These are phyloP conservation scores for Sinocyclocheilus maitianheensis DNA, from an alignment of 2,113 vertebrate species.

Conservation along the genomic window DNA sequence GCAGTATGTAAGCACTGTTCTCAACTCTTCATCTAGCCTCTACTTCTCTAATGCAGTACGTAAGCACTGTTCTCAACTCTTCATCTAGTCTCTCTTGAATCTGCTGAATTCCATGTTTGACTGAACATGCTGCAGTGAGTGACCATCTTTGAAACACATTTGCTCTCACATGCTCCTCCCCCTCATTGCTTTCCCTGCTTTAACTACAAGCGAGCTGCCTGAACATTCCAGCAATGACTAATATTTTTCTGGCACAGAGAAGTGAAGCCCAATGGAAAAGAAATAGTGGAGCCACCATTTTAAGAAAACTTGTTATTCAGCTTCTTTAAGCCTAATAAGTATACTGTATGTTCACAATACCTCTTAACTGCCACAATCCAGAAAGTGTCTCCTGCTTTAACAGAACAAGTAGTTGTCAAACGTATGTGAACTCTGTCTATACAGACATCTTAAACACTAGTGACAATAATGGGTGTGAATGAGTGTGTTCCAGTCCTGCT, in stretches of 20 bases:
- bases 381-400: too few relatives aligned
- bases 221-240: slow-evolving; percentile 60
- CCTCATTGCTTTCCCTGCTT: slow-evolving; percentile 51
- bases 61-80: not conserved
- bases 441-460: not conserved
- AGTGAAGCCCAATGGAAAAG: slow-evolving; percentile 49
- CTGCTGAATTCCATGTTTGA: slow-evolving; percentile 37
- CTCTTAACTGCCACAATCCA: not conserved
- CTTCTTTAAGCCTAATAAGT: not conserved
- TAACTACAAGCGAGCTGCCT: slow-evolving; percentile 49
- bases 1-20: not conserved
- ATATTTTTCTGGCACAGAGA: slow-evolving; percentile 58
- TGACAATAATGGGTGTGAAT: slow-evolving; percentile 8
- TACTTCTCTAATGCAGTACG: not conserved
- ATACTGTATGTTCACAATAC: not conserved
- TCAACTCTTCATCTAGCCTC: not conserved
- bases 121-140: slow-evolving; percentile 48
- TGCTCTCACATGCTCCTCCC: slow-evolving; percentile 51
- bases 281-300: slow-evolving; percentile 53
- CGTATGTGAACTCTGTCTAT: not conserved
- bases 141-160: slow-evolving; percentile 61
- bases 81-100: not conserved
- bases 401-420: not conserved
- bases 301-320: slow-evolving; percentile 35
- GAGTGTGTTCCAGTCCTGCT: slow-evolving; percentile 43